Percentiles rank a stretch among this genome's conserved stretches.
Evolutionary conservation across 2,797 vertebrate species (phyloP).

Genomic region (Microctenopoma steveboyesi): DNA sequence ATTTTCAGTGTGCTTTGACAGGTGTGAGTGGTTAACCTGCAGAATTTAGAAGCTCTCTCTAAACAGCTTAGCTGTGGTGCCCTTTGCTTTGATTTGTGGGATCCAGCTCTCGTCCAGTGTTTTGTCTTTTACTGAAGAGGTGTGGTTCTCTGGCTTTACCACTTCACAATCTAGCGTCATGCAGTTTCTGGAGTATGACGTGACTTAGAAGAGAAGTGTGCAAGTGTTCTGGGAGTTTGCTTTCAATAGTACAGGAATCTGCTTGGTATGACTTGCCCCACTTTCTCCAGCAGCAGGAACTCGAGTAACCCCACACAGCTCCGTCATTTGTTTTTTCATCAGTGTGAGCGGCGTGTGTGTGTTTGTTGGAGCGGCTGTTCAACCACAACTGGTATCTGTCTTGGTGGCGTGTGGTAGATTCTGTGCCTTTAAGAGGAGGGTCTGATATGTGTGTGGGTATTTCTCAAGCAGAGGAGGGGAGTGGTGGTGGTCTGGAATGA

Average conservation of each 20-base stretch:
- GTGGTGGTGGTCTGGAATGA: conserved; percentile 80
- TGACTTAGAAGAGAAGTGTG: conserved; percentile 26
- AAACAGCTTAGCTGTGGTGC: background rate
- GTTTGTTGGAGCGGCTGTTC: conserved; percentile 19
- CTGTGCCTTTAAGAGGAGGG: conserved; percentile 84
- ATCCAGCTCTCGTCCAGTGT: background rate
- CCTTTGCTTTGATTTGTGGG: background rate
- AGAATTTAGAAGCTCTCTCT: background rate
- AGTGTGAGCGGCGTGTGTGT: conserved; percentile 29
- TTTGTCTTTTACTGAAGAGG: conserved; percentile 30
- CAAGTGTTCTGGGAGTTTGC: conserved; percentile 17
- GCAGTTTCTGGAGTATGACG: conserved; percentile 53
- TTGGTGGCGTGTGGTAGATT: conserved; percentile 36
- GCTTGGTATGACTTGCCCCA: conserved; percentile 27
- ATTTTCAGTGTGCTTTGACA: background rate
- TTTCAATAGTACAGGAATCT: conserved; percentile 32
- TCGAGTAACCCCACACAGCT: conserved; percentile 53
- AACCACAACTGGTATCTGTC: conserved; percentile 31
- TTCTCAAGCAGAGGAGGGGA: conserved; percentile 80
- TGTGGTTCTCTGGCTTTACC: conserved; percentile 52
- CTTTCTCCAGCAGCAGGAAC: conserved; percentile 56
- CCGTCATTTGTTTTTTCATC: conserved; percentile 52
- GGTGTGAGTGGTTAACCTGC: background rate
- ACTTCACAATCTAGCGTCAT: conserved; percentile 41
- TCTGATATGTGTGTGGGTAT: conserved; percentile 73